phyloP scores from a whole-genome alignment of 2,113 vertebrate species.

The Miniopterus natalensis region DNA sequence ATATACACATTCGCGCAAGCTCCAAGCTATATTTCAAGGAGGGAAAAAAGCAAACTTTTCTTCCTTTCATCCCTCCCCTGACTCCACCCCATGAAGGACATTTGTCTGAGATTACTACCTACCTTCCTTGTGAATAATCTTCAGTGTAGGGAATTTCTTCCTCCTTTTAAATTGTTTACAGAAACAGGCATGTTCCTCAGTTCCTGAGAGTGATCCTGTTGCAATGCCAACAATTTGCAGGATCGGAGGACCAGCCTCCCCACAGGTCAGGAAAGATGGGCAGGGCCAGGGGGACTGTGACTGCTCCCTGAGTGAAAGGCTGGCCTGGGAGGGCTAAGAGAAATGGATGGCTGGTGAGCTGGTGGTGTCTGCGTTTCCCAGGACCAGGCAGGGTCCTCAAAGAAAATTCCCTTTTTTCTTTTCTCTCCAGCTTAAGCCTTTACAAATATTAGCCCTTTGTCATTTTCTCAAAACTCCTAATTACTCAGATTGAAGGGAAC shows the following conservation, averaged over 20 bases:
- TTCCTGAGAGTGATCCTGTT: background rate
- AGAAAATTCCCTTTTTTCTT: constrained; percentile 3
- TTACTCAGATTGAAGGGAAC: constrained; percentile 54
- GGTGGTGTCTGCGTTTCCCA: background rate
- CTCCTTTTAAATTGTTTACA: background rate
- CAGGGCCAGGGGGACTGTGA: background rate
- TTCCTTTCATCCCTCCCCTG: background rate
- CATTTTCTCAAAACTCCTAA: constrained; percentile 54
- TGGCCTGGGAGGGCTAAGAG: background rate
- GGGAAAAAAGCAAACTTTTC: background rate
- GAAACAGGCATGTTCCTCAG: background rate
- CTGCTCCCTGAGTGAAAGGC: background rate
- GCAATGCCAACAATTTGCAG: background rate
- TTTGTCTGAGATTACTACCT: background rate
- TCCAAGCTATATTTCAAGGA: background rate
- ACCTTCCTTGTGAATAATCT: background rate
- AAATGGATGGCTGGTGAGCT: background rate
- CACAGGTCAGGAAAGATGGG: background rate
- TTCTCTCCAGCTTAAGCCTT: constrained; percentile 24
- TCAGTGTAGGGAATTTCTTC: background rate
- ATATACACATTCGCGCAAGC: background rate
- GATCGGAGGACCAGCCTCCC: background rate
- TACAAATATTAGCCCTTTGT: constrained; percentile 54
- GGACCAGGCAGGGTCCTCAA: background rate
- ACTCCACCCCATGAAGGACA: background rate